These are phyloP conservation scores for Drosophila kepulauana DNA, from an alignment of 1,140 invertebrate genomes.

Conservation along the genomic window DNA sequence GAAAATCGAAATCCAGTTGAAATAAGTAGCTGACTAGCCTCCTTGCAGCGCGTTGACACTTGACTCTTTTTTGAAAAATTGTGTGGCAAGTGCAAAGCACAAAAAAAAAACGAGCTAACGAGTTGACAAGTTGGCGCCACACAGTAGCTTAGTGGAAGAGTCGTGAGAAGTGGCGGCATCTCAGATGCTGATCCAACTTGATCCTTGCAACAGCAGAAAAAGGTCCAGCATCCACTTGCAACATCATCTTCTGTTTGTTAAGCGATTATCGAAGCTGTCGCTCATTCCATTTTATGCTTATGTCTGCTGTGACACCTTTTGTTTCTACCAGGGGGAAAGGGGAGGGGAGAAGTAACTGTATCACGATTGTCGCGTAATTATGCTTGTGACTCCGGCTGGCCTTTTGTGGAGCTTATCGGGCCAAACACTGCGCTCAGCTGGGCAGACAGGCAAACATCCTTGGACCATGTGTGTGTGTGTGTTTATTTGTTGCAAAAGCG, in stretches of 20 bases:
- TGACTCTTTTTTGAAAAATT: slow-evolving; percentile 8
- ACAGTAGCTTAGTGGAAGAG: slow-evolving; percentile 1
- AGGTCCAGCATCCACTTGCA: slow-evolving; percentile 8
- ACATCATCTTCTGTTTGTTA: slow-evolving; percentile 12
- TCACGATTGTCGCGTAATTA: slow-evolving; percentile 28
- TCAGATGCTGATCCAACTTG: slow-evolving; percentile 40
- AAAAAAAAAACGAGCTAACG: slow-evolving; percentile 30
- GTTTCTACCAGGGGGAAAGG: background rate
- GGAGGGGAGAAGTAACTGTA: background rate
- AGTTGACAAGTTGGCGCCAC: slow-evolving; percentile 46
- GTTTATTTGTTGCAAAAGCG: slow-evolving; percentile 73
- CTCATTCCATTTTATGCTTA: background rate
- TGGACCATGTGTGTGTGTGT: slow-evolving; percentile 34
- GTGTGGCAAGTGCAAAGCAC: slow-evolving; percentile 19
- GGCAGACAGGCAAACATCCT: slow-evolving; percentile 62
- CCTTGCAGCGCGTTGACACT: slow-evolving; percentile 41
- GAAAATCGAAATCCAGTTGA: slow-evolving; percentile 31
- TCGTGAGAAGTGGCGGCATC: slow-evolving; percentile 63
- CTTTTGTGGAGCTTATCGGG: slow-evolving; percentile 48
- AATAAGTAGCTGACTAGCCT: background rate
- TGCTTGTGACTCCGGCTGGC: slow-evolving; percentile 5
- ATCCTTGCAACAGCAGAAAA: slow-evolving; percentile 32
- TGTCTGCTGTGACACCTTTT: background rate
- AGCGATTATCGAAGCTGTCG: slow-evolving; percentile 19
- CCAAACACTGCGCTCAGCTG: slow-evolving; percentile 26